Evolutionary conservation across 1,140 invertebrate species (phyloP).

Genomic region (Eufriesea mexicana): DNA sequence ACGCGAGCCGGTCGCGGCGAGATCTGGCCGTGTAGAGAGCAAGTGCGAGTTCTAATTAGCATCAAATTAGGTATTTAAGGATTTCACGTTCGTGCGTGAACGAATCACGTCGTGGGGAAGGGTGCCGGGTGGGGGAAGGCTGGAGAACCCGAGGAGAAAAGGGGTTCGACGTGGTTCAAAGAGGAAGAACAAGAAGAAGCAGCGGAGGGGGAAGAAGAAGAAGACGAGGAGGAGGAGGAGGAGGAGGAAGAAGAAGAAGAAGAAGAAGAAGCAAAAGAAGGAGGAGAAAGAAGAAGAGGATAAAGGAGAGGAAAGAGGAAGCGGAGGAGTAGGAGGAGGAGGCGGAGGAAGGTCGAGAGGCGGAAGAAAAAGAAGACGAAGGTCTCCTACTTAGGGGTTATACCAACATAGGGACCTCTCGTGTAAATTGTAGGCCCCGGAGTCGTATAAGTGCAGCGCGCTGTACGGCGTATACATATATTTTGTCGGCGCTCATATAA

Average conservation of each 20-base stretch:
- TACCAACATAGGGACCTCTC: constrained; percentile 70
- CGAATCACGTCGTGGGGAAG: constrained; percentile 25
- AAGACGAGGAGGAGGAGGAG: constrained; percentile 42
- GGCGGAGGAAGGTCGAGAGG: constrained; percentile 28
- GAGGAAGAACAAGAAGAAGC: constrained; percentile 48
- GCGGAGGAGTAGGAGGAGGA: constrained; percentile 25
- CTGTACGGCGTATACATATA: constrained; percentile 73
- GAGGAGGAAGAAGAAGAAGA: neutral
- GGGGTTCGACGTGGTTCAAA: neutral
- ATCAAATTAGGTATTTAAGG: constrained; percentile 80
- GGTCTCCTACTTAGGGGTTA: constrained; percentile 75
- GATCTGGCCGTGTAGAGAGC: constrained; percentile 23
- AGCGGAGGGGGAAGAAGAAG: constrained; percentile 3
- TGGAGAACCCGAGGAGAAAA: neutral
- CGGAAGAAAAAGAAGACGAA: constrained; percentile 47
- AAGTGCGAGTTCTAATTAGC: constrained; percentile 76
- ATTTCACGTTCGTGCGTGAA: constrained; percentile 72
- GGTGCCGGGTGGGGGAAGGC: neutral
- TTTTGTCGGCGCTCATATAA: constrained; percentile 82
- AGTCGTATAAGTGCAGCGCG: constrained; percentile 76
- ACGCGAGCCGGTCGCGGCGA: constrained; percentile 20
- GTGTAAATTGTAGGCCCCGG: constrained; percentile 78
- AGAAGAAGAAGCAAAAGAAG: constrained; percentile 31
- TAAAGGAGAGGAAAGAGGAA: neutral
- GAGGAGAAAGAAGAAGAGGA: constrained; percentile 51